Percentiles rank a stretch among this genome's conserved stretches.
Conservation (phyloP, 2,113 vertebrate genomes). For the Myrmophylax atrothorax region DNA sequence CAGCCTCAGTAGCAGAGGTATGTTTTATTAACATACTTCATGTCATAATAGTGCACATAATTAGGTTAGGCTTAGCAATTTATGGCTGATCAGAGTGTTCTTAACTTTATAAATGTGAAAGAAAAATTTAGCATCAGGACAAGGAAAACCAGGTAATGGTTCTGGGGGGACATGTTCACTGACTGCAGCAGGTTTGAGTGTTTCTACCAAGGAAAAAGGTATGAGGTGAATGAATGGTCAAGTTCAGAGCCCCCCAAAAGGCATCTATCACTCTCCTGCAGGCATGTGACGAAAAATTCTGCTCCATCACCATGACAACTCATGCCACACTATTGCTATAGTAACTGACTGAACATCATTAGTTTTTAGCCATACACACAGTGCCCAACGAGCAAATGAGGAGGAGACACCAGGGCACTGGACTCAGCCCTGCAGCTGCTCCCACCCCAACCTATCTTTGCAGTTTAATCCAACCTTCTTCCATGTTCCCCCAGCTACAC, state of each 20-base stretch:
- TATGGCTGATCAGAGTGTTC: background rate
- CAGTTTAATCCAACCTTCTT: background rate
- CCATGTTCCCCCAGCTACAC: background rate
- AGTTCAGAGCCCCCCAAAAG: constrained; percentile 20
- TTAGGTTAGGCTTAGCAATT: background rate
- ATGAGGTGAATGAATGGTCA: background rate
- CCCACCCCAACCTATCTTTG: background rate
- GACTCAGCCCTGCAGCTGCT: background rate
- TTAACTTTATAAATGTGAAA: background rate
- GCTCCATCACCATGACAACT: constrained; percentile 75
- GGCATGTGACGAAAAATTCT: constrained; percentile 32
- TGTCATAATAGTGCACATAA: background rate
- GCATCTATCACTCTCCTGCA: constrained; percentile 36
- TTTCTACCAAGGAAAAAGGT: background rate
- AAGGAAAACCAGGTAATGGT: background rate
- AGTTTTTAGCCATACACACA: constrained; percentile 35
- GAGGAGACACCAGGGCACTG: background rate
- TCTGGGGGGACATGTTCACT: background rate
- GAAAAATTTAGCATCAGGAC: background rate
- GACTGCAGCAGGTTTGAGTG: background rate
- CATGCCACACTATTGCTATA: constrained; percentile 64
- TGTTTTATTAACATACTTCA: background rate
- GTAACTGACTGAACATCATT: constrained; percentile 66
- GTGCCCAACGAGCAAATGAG: background rate
- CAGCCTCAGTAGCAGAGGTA: background rate